These are phyloP conservation scores for Pongo abelii DNA, from an alignment of 2,113 vertebrate genomes.

Conservation along the genomic window DNA sequence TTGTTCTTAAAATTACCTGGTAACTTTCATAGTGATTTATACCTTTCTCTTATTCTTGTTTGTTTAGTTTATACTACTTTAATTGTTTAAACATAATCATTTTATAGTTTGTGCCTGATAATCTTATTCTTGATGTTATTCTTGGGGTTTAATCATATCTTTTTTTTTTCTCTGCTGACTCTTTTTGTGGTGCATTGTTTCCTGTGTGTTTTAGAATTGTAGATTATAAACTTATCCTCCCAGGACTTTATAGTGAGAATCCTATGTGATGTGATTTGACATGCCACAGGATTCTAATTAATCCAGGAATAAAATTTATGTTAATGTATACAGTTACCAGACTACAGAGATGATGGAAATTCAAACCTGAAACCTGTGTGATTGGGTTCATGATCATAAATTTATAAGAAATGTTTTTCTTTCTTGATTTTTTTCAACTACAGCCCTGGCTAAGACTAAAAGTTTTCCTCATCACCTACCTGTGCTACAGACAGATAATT, in stretches of 20 bases:
- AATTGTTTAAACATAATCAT: not conserved
- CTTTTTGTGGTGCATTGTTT: not conserved
- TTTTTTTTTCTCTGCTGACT: not conserved
- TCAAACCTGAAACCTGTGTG: not conserved
- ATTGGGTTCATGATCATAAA: not conserved
- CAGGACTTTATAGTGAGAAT: not conserved
- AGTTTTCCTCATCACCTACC: not conserved
- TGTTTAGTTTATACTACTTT: not conserved
- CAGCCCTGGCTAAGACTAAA: not conserved
- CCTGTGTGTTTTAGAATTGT: not conserved
- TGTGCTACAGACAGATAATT: not conserved
- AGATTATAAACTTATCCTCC: not conserved
- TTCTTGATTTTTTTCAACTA: not conserved
- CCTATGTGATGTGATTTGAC: not conserved
- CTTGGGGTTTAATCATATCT: not conserved
- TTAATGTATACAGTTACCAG: not conserved
- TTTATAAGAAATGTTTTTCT: not conserved
- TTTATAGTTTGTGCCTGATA: not conserved
- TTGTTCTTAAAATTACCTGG: not conserved
- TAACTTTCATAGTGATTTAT: not conserved
- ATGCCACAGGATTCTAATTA: not conserved
- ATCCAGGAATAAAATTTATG: not conserved
- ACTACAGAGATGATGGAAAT: not conserved
- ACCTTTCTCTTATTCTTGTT: not conserved
- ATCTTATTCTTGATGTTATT: not conserved